These are phyloP conservation scores for Sebastes dallii DNA, from an alignment of 2,797 vertebrate species.

Conservation along the genomic window DNA sequence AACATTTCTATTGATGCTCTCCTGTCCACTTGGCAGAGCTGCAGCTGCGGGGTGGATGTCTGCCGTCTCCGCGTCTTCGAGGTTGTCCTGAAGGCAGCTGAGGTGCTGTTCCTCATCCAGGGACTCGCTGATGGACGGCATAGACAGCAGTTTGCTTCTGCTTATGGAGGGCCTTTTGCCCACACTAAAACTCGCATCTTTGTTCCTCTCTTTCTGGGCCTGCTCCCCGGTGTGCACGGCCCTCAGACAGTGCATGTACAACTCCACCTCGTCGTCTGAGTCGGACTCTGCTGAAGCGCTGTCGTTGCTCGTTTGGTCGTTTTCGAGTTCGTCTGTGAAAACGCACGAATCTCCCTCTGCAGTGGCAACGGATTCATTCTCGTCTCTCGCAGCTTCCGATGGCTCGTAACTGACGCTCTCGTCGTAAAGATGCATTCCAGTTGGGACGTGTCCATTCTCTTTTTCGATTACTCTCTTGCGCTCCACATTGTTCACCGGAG, in stretches of 20 bases:
- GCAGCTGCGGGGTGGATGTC: neutral
- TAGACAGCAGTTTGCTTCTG: slow-evolving; percentile 53
- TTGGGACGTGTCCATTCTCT: neutral
- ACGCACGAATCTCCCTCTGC: neutral
- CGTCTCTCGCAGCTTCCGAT: neutral
- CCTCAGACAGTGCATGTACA: slow-evolving; percentile 79
- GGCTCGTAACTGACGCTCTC: neutral
- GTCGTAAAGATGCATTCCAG: neutral
- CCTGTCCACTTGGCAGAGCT: slow-evolving; percentile 43
- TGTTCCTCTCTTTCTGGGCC: slow-evolving; percentile 21
- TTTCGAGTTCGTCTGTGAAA: slow-evolving; percentile 24
- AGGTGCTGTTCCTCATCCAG: slow-evolving; percentile 68
- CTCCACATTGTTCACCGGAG: slow-evolving; percentile 29
- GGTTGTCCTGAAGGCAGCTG: slow-evolving; percentile 24
- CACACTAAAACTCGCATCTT: slow-evolving; percentile 3
- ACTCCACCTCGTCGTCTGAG: slow-evolving; percentile 81
- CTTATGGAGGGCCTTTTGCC: slow-evolving; percentile 57
- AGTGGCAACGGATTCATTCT: neutral
- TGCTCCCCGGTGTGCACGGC: slow-evolving; percentile 51
- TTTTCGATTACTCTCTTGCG: neutral
- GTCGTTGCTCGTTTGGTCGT: slow-evolving; percentile 17
- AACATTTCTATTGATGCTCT: slow-evolving; percentile 34
- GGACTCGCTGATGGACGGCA: slow-evolving; percentile 75
- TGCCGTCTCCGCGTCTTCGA: slow-evolving; percentile 34
- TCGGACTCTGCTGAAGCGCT: slow-evolving; percentile 70